Conservation (phyloP, 2,113 vertebrate genomes). For the Emberiza fucata region DNA sequence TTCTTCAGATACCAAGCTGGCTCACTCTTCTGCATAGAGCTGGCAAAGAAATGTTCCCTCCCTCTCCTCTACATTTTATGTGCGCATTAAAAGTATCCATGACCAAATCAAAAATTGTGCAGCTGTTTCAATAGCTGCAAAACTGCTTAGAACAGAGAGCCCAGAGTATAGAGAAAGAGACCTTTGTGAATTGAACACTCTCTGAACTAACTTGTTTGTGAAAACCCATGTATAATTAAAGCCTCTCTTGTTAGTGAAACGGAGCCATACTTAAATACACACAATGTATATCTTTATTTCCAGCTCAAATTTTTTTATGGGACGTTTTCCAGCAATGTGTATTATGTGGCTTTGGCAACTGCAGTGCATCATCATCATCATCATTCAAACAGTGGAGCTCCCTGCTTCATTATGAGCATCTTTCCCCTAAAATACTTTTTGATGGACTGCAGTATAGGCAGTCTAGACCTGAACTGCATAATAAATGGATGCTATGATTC, state of each 20-base stretch:
- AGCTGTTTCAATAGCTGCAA: slow-evolving; percentile 71
- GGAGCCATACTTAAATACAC: slow-evolving; percentile 58
- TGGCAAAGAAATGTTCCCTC: slow-evolving; percentile 55
- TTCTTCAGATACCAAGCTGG: slow-evolving; percentile 43
- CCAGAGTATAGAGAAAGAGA: slow-evolving; percentile 63
- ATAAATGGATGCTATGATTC: slow-evolving; percentile 52
- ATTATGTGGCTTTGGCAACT: slow-evolving; percentile 46
- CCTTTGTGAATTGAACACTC: slow-evolving; percentile 67
- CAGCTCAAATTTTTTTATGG: slow-evolving; percentile 32
- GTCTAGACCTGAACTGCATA: slow-evolving; percentile 47
- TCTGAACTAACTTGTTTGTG: slow-evolving; percentile 72
- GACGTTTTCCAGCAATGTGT: slow-evolving; percentile 33
- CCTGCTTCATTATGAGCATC: slow-evolving; percentile 34
- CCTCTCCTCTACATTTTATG: slow-evolving; percentile 62
- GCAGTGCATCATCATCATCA: slow-evolving; percentile 53
- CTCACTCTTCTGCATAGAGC: background rate
- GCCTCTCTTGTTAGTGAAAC: slow-evolving; percentile 60
- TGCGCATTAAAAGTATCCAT: slow-evolving; percentile 71
- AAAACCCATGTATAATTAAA: slow-evolving; percentile 74
- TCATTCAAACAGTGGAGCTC: slow-evolving; percentile 55
- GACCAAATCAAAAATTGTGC: slow-evolving; percentile 71
- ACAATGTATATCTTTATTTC: slow-evolving; percentile 66
- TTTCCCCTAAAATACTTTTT: slow-evolving; percentile 60
- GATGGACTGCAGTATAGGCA: slow-evolving; percentile 27
- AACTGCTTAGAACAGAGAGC: slow-evolving; percentile 62